Conservation (phyloP, 2,797 vertebrate species). For the Allobates femoralis region DNA sequence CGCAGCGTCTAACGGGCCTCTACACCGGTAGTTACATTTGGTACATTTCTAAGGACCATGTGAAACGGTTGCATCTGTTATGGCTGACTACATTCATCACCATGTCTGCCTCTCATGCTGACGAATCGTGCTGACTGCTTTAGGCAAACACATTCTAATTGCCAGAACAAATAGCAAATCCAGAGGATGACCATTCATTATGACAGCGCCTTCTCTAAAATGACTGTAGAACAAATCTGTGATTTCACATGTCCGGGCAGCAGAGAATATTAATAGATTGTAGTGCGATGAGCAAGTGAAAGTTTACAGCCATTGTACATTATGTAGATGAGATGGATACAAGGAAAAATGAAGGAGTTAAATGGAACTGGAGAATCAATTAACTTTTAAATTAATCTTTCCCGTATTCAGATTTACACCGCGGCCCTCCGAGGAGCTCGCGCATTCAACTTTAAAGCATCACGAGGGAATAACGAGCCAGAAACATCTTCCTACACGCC, state of each 20-base stretch:
- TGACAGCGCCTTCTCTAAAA: conserved; percentile 62
- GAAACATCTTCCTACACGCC: conserved; percentile 53
- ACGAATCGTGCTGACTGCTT: conserved; percentile 68
- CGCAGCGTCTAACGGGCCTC: too few relatives aligned
- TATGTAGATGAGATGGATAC: neutral
- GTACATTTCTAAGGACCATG: conserved; percentile 52
- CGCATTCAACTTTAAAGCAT: conserved; percentile 61
- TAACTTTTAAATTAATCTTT: conserved; percentile 66
- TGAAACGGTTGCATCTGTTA: conserved; percentile 68
- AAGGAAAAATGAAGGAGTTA: conserved; percentile 67
- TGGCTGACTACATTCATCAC: conserved; percentile 71
- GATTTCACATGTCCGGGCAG: conserved; percentile 70
- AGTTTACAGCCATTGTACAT: conserved; percentile 60
- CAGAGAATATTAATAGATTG: conserved; percentile 69
- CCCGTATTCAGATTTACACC: conserved; percentile 34
- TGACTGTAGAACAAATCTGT: conserved; percentile 65
- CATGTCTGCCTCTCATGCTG: conserved; percentile 67
- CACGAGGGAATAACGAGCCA: neutral
- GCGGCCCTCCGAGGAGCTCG: conserved; percentile 37
- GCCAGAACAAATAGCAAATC: conserved; percentile 74
- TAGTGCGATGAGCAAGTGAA: conserved; percentile 65
- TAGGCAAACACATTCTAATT: conserved; percentile 73
- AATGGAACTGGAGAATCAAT: conserved; percentile 65
- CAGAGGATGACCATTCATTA: conserved; percentile 69
- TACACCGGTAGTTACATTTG: conserved; percentile 18